These are phyloP conservation scores for Schizopygopsis pylzovi DNA, from an alignment of 2,797 vertebrate species.

Conservation along the genomic window DNA sequence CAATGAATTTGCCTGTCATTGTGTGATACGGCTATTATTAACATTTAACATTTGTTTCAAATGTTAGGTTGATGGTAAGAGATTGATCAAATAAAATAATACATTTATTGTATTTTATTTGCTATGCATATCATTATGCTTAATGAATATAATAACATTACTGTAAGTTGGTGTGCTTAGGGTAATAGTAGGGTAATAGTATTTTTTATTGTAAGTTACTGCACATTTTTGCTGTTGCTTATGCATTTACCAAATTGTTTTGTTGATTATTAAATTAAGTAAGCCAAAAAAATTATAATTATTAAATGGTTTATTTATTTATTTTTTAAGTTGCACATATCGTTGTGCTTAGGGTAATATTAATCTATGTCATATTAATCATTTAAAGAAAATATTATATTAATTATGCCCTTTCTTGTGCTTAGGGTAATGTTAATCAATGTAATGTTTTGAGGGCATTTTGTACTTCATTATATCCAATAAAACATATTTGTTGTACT, in stretches of 20 bases:
- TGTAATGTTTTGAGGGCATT: neutral
- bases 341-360: neutral
- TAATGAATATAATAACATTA: no score
- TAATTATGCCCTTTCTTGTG: neutral
- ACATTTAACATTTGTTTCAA: neutral
- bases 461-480: neutral
- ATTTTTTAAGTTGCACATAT: neutral
- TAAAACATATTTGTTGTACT: neutral
- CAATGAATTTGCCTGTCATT: neutral
- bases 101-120: no score
- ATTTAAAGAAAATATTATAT: no score
- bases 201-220: no score
- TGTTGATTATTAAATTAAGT: neutral
- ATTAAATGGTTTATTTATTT: no score
- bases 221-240: neutral
- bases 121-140: no score
- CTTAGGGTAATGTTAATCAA: neutral
- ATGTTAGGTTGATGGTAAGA: neutral
- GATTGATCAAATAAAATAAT: neutral
- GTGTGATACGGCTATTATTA: neutral
- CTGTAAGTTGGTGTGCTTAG: no score
- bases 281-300: no score
- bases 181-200: no score
- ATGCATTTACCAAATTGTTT: no score
- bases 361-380: neutral